These are phyloP conservation scores for Phortica variegata DNA, from an alignment of 1,140 invertebrate genomes.

Conservation along the genomic window DNA sequence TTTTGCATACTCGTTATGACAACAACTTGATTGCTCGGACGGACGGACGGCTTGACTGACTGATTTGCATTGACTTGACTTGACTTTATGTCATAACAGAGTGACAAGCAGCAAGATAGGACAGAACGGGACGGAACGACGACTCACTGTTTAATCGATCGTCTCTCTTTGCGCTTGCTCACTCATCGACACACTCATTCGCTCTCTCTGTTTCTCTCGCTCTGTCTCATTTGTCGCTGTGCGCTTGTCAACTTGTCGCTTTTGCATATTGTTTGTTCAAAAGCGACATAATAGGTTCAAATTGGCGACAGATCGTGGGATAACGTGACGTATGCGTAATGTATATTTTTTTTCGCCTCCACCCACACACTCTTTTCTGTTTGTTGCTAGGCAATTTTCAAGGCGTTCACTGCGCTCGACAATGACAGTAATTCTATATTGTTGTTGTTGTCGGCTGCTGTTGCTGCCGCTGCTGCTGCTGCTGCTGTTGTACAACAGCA, in stretches of 20 bases:
- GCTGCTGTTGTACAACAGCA: conserved; percentile 16
- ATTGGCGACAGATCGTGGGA: conserved; percentile 42
- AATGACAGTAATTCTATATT: conserved; percentile 10
- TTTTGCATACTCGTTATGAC: too few species aligned
- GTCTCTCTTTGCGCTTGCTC: conserved; percentile 33
- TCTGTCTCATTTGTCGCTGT: conserved; percentile 22
- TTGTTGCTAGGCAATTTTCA: conserved; percentile 13
- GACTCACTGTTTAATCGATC: conserved; percentile 17
- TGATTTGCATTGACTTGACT: too few species aligned
- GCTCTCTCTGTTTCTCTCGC: conserved; percentile 36
- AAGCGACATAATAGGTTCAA: conserved; percentile 2
- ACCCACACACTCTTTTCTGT: conserved; percentile 1
- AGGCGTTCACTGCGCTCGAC: conserved; percentile 28
- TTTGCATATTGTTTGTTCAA: too few species aligned
- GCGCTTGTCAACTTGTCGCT: neutral
- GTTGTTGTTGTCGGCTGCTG: too few species aligned
- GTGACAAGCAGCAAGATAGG: conserved; percentile 18
- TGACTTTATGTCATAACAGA: conserved; percentile 44
- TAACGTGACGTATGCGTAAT: conserved; percentile 16
- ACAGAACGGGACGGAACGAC: too few species aligned
- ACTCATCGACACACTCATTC: conserved; percentile 34
- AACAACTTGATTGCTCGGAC: too few species aligned
- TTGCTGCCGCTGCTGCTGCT: conserved; percentile 22
- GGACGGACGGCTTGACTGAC: too few species aligned
- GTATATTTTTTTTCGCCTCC: conserved; percentile 24